Conservation (phyloP, 1,140 invertebrate genomes). For the Octopus sinensis region DNA sequence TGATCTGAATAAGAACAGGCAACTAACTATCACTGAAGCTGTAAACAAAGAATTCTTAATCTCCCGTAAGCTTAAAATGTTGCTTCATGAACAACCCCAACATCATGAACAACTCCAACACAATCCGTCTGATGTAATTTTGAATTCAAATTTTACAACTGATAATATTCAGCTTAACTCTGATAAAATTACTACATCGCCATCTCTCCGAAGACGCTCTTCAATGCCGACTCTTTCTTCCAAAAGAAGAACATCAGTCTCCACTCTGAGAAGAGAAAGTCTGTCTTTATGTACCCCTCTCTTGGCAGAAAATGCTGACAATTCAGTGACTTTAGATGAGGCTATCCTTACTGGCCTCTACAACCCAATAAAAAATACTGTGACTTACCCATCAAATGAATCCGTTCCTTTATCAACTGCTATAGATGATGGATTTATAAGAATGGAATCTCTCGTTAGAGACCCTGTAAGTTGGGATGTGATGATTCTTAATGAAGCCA, state of each 20-base stretch:
- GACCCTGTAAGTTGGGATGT: conserved; percentile 71
- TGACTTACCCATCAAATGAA: conserved; percentile 34
- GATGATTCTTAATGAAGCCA: conserved; percentile 77
- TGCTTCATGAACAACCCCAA: too few species aligned
- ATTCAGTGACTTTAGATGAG: conserved; percentile 71
- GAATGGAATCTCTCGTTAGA: conserved; percentile 64
- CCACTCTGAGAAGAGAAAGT: not conserved
- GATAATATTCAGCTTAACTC: too few species aligned
- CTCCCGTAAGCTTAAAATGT: not conserved
- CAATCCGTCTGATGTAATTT: too few species aligned
- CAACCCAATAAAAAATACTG: conserved; percentile 68
- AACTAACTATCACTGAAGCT: not conserved
- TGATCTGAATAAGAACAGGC: not conserved
- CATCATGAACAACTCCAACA: too few species aligned
- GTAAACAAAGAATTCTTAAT: not conserved
- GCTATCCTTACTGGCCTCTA: conserved; percentile 76
- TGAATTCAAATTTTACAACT: too few species aligned
- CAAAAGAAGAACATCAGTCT: not conserved
- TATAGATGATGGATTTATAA: conserved; percentile 78
- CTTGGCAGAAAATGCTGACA: not conserved
- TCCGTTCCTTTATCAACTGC: conserved; percentile 63
- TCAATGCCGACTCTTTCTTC: not conserved
- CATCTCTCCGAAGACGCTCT: not conserved
- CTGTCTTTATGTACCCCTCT: not conserved
- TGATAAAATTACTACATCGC: too few species aligned